Percentiles rank a stretch among this genome's conserved stretches.
Evolutionary conservation across 2,113 vertebrate species (phyloP).

Genomic region (Amblyopsis rosae): DNA sequence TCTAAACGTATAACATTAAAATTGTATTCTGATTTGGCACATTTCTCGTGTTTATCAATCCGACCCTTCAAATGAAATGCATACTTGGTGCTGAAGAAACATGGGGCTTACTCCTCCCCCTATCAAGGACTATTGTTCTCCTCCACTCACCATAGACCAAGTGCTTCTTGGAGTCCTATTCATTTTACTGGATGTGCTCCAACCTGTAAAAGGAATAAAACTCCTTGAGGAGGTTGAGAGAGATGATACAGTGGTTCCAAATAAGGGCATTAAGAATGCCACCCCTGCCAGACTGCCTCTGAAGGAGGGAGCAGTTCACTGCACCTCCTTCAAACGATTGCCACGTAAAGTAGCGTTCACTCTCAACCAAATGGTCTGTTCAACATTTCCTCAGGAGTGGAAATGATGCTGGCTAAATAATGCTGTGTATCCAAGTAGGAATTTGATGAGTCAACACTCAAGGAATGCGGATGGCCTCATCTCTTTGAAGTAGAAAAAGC

Average conservation of each 20-base stretch:
- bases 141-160: slow-evolving; percentile 9
- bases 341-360: slow-evolving; percentile 23
- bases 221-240: slow-evolving; percentile 42
- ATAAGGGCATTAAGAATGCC: slow-evolving; percentile 68
- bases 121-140: slow-evolving; percentile 20
- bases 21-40: too few species aligned
- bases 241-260: slow-evolving; percentile 69
- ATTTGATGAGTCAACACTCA: slow-evolving; percentile 45
- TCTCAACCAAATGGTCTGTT: slow-evolving; percentile 12
- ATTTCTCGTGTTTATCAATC: background rate
- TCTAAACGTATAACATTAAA: too few species aligned
- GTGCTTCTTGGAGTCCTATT: slow-evolving; percentile 2
- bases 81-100: slow-evolving; percentile 41
- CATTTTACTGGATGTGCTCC: slow-evolving; percentile 53
- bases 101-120: slow-evolving; percentile 14
- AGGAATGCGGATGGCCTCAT: slow-evolving; percentile 40
- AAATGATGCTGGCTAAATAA: slow-evolving; percentile 3
- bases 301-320: slow-evolving; percentile 46
- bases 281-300: background rate
- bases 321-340: slow-evolving; percentile 35
- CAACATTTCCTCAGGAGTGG: slow-evolving; percentile 40
- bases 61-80: background rate
- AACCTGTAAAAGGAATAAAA: slow-evolving; percentile 78
- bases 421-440: slow-evolving; percentile 9
- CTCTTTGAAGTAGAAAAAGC: background rate